Conservation (phyloP, 2,888 invertebrate genomes). For the Lysandra coridon region DNA sequence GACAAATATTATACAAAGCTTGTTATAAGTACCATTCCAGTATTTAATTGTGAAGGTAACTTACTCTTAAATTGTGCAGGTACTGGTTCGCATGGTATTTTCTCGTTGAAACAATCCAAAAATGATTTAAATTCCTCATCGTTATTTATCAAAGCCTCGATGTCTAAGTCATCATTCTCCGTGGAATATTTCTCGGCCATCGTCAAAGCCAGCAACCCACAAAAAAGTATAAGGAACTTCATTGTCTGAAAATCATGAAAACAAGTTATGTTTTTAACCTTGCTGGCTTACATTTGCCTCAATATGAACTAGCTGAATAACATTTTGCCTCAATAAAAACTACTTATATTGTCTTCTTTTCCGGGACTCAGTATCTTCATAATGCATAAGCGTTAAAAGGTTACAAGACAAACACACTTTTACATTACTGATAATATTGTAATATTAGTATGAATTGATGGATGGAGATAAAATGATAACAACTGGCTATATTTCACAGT, state of each 20-base stretch:
- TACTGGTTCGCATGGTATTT: slow-evolving; percentile 48
- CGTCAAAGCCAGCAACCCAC: slow-evolving; percentile 46
- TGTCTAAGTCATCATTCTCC: slow-evolving; percentile 60
- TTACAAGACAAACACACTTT: too few relatives aligned
- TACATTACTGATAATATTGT: too few relatives aligned
- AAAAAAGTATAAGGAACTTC: slow-evolving; percentile 52
- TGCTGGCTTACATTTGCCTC: too few relatives aligned
- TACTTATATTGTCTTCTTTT: too few relatives aligned
- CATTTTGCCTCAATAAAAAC: too few relatives aligned
- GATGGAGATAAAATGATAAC: too few relatives aligned
- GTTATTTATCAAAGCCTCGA: slow-evolving; percentile 51
- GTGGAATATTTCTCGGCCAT: slow-evolving; percentile 54
- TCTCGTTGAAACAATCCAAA: slow-evolving; percentile 56
- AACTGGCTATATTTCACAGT: too few relatives aligned
- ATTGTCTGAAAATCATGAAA: slow-evolving; percentile 43
- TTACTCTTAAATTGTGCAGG: slow-evolving; percentile 59
- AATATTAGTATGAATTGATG: too few relatives aligned
- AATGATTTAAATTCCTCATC: slow-evolving; percentile 45
- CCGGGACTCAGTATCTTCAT: too few relatives aligned
- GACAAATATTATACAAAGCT: background rate
- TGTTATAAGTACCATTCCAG: background rate
- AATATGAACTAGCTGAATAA: too few relatives aligned
- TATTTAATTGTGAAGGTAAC: slow-evolving; percentile 38
- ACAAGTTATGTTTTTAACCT: too few relatives aligned
- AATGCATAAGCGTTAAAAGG: too few relatives aligned